Evolutionary conservation across 1,140 invertebrate species (phyloP).

Genomic region (Ladona fulva): DNA sequence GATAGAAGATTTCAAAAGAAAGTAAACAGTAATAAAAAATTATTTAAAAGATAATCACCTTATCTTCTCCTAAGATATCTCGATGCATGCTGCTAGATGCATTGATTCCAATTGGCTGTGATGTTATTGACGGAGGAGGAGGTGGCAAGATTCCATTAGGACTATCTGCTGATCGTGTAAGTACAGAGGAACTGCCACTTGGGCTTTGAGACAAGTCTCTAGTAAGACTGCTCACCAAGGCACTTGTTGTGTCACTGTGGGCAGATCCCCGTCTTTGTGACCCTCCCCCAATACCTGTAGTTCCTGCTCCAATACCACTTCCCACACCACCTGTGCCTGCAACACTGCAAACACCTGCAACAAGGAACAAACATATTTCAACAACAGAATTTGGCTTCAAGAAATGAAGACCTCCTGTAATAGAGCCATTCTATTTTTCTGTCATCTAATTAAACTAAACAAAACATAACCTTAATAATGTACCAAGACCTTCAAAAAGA

Average conservation of each 20-base stretch:
- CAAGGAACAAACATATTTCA: too few species aligned
- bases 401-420: too few species aligned
- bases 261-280: constrained; percentile 46
- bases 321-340: not conserved
- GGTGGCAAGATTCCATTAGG: not conserved
- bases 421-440: too few species aligned
- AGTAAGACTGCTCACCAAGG: constrained; percentile 51
- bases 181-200: constrained; percentile 40
- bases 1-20: constrained; percentile 12
- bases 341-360: not conserved
- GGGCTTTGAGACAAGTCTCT: constrained; percentile 51
- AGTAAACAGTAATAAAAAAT: not conserved
- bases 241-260: constrained; percentile 52
- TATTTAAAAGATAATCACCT: not conserved
- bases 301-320: not conserved
- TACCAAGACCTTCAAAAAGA: too few species aligned
- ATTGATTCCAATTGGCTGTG: not conserved
- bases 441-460: too few species aligned
- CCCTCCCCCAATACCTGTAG: not conserved
- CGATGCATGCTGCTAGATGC: not conserved
- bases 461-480: too few species aligned
- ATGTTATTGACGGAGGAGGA: not conserved
- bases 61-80: not conserved
- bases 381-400: too few species aligned
- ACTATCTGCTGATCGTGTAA: not conserved